Evolutionary conservation across 1,140 invertebrate species (phyloP).

Genomic region (Planococcus citri): DNA sequence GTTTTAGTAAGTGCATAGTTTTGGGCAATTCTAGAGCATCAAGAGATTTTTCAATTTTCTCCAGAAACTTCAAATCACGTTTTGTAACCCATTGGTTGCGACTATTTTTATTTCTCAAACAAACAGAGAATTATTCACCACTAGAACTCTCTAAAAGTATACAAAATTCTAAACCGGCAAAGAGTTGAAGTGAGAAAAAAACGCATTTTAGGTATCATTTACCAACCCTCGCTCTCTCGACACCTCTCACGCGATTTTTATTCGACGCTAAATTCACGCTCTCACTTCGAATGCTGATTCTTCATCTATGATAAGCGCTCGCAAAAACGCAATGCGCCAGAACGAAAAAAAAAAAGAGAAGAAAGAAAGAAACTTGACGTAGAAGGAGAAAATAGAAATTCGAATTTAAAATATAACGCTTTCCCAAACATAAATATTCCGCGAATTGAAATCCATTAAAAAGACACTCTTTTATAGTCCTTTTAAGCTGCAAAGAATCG

Average conservation of each 20-base stretch:
- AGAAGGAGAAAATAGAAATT: conserved; percentile 7
- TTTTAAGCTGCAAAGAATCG: neutral
- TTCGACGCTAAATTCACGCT: neutral
- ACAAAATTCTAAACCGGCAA: too few species aligned
- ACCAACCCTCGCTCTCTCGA: neutral
- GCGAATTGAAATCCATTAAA: conserved; percentile 17
- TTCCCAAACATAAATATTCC: conserved; percentile 15
- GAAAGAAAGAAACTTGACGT: neutral
- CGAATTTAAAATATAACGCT: conserved; percentile 18
- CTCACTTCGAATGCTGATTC: neutral
- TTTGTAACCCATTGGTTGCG: too few species aligned
- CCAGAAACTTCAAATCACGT: too few species aligned
- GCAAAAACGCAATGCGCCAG: neutral
- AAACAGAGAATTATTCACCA: too few species aligned
- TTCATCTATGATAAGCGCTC: neutral
- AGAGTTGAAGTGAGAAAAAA: neutral
- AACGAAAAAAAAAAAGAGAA: too few species aligned
- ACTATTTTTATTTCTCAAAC: too few species aligned
- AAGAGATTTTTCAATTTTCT: too few species aligned
- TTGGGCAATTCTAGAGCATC: too few species aligned
- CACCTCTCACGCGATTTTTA: too few species aligned
- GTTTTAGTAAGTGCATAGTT: too few species aligned
- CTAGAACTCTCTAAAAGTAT: too few species aligned
- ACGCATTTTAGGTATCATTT: conserved; percentile 1
- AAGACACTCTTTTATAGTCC: conserved; percentile 16